Percentiles rank a stretch among this genome's conserved stretches.
These are phyloP conservation scores for Tricholaema leucomelas DNA, from an alignment of 2,113 vertebrate species.

Conservation along the genomic window DNA sequence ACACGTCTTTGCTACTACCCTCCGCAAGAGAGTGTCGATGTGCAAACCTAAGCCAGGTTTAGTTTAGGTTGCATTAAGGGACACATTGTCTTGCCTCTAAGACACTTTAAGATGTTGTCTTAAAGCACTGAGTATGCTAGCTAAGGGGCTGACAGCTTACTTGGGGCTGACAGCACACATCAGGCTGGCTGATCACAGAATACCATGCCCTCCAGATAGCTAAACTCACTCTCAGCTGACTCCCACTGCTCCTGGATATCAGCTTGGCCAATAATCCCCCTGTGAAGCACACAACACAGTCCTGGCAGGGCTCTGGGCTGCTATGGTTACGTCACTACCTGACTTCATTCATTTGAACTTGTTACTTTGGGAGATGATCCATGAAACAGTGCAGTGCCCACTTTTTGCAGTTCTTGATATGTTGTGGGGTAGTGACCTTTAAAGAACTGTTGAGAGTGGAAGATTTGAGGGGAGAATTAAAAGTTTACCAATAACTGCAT, in stretches of 20 bases:
- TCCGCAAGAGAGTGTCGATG: background rate
- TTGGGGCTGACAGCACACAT: background rate
- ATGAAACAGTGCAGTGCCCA: background rate
- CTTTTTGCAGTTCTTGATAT: background rate
- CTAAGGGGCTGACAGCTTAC: background rate
- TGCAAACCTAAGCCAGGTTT: background rate
- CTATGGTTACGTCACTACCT: fast-evolving
- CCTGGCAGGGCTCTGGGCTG: background rate
- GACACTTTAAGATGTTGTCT: background rate
- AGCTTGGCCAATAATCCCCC: background rate
- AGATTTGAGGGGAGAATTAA: fast-evolving
- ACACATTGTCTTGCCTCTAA: background rate
- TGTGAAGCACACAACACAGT: background rate
- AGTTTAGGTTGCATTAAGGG: background rate
- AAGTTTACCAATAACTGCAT: background rate
- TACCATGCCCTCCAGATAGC: background rate
- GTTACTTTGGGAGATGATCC: background rate
- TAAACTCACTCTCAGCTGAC: background rate
- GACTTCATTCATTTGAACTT: background rate
- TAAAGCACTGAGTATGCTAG: background rate
- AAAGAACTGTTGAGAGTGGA: background rate
- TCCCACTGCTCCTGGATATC: background rate
- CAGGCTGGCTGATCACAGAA: background rate
- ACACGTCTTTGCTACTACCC: background rate
- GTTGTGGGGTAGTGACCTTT: background rate